These are phyloP conservation scores for Eilema caniola DNA, from an alignment of 2,888 invertebrate species.

Conservation along the genomic window DNA sequence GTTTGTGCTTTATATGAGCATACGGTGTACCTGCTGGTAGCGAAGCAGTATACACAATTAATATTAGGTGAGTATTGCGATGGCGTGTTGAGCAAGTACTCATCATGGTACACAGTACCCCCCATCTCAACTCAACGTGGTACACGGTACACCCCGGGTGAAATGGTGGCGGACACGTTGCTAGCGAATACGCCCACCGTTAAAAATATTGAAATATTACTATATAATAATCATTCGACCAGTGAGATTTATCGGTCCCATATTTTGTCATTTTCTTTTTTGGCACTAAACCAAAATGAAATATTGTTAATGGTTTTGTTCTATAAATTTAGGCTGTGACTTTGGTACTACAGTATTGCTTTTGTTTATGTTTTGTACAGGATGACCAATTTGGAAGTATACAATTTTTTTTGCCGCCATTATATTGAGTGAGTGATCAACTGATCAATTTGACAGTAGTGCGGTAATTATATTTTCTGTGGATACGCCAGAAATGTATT, in stretches of 20 bases:
- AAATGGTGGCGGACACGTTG: neutral
- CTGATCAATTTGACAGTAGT: no score
- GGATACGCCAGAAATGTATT: no score
- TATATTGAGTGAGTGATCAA: no score
- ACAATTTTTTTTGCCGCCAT: no score
- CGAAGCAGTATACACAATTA: neutral
- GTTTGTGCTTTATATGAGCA: no score
- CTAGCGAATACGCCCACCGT: neutral
- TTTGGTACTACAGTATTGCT: neutral
- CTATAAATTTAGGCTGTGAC: neutral
- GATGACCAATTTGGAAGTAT: no score
- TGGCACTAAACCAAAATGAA: slow-evolving; percentile 2
- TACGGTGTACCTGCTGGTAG: no score
- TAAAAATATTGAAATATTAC: neutral
- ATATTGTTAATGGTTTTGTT: neutral
- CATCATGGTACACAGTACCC: no score
- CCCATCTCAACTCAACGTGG: no score
- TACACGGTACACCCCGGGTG: neutral
- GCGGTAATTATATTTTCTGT: no score
- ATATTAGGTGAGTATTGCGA: neutral
- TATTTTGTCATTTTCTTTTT: neutral
- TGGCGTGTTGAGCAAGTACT: neutral
- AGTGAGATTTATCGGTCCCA: neutral
- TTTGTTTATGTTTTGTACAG: no score
- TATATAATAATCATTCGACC: slow-evolving; percentile 1